Base-by-base conservation (phyloP, 2,797 vertebrate genomes). In the Pteronotus mesoamericanus region DNA sequence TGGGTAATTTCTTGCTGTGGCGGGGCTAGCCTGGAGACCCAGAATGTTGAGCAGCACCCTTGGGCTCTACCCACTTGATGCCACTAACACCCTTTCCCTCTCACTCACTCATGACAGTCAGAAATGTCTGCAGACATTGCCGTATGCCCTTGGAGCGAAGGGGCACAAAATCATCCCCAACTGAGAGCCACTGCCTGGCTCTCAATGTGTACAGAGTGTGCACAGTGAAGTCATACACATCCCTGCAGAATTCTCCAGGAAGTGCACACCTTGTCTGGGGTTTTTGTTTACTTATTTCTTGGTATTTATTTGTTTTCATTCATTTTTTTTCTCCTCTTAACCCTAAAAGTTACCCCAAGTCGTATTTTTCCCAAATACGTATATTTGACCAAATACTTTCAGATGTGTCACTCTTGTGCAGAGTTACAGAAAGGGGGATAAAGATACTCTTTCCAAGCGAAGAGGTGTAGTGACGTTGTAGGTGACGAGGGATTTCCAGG, bases 151-250 rank as follows among this genome's bases (percentile, higher is more conserved):
- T 21, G 51, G 42, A 53, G 26, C 15, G 18, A 71, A 18, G 79
- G 34, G 9, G 2, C 22, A 4, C 21, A 6, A 3, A 64, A 15
- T 37, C 1, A 0, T 16, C n/a, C 42, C 8, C 1, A 0, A 5
- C 16, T 16, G 46, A 89, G 84, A 89, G 72, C 24, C 42, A 7
- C n/a, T 29, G n/a, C 15, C 78, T 69, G 26, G 5, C n/a, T n/a
- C n/a, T n/a, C n/a, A n/a, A n/a, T n/a, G 26, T 72, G 3, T 26
- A 15, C 26, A 7, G 32, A 15, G 1, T 66, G 15, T 37, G 4
- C n/a, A 6, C 51, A 77, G 34, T 29, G 64, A 53, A 64, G 32
- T 19, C 4, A 10, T 4, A 26, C 18, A 14, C 11, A 18, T 39
- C 66, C 32, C 3, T 42, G 78, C 22, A 18, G 61, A 12, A 21